These are phyloP conservation scores for Cynodonichthys magdalenae DNA, from an alignment of 2,797 vertebrate genomes.

Conservation along the genomic window DNA sequence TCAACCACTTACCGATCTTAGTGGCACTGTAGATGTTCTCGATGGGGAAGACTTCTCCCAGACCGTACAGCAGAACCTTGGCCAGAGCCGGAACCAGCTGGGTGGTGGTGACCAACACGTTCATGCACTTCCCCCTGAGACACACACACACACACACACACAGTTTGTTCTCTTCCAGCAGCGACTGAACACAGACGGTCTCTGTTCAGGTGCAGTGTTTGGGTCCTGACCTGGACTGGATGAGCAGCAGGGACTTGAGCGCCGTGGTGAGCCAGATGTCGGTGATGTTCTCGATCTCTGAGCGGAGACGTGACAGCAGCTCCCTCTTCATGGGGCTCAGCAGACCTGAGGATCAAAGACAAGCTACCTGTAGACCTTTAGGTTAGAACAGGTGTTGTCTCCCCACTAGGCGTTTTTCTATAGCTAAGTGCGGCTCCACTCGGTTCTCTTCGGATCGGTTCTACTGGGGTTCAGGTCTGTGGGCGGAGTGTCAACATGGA, in stretches of 20 bases:
- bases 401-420: too few species aligned
- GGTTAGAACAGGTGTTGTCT: too few species aligned
- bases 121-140: constrained; percentile 93
- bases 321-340: constrained; percentile 93
- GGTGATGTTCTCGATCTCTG: constrained; percentile 93
- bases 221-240: constrained; percentile 90
- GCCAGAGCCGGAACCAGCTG: constrained; percentile 97
- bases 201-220: background rate
- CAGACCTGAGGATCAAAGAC: constrained; percentile 80
- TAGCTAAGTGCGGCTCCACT: too few species aligned
- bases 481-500: too few species aligned
- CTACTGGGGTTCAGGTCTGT: too few species aligned
- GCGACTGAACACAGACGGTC: too few species aligned
- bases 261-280: constrained; percentile 96
- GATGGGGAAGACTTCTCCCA: constrained; percentile 95
- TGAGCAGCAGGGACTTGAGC: constrained; percentile 93
- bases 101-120: constrained; percentile 96
- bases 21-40: constrained; percentile 99
- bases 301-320: constrained; percentile 88
- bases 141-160: background rate
- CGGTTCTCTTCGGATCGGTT: too few species aligned
- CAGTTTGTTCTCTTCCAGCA: too few species aligned
- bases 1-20: constrained; percentile 91
- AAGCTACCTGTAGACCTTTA: too few species aligned
- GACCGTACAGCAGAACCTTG: constrained; percentile 95